Percentiles rank a stretch among this genome's conserved stretches.
Conservation (phyloP, 2,113 vertebrate species). For the Naja naja region DNA sequence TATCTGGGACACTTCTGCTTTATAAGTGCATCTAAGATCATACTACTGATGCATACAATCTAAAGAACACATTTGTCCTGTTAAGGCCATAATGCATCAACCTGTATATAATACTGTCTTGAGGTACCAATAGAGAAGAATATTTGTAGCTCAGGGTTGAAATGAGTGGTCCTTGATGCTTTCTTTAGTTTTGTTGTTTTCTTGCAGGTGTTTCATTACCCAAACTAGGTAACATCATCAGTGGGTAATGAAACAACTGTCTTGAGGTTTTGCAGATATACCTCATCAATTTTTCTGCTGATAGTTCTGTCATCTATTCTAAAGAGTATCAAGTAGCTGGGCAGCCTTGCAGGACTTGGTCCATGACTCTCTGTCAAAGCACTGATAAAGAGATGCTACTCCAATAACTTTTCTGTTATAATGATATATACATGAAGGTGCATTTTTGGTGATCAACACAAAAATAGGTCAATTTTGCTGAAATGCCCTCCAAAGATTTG, state of each 20-base stretch:
- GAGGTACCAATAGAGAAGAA: background rate
- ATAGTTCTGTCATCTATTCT: background rate
- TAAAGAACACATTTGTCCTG: background rate
- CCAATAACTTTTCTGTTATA: background rate
- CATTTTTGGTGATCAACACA: background rate
- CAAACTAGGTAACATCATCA: background rate
- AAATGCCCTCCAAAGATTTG: background rate
- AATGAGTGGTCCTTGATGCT: background rate
- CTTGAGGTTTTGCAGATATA: background rate
- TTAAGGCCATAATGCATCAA: background rate
- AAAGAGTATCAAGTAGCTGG: background rate
- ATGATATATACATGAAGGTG: background rate
- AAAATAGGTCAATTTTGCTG: background rate
- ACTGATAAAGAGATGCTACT: background rate
- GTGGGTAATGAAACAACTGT: background rate
- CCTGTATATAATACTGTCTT: background rate
- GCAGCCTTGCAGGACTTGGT: background rate
- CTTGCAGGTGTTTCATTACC: background rate
- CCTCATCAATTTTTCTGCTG: background rate
- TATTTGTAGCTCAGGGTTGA: background rate
- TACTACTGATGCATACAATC: background rate
- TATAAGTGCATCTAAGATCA: background rate
- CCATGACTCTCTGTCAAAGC: background rate
- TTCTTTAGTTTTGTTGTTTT: background rate
- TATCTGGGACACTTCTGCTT: background rate